A percentile compares a stretch with the other conserved stretches of the same genome.
phyloP scores from a whole-genome alignment of 2,797 vertebrate species.

The Sebastes alutus region DNA sequence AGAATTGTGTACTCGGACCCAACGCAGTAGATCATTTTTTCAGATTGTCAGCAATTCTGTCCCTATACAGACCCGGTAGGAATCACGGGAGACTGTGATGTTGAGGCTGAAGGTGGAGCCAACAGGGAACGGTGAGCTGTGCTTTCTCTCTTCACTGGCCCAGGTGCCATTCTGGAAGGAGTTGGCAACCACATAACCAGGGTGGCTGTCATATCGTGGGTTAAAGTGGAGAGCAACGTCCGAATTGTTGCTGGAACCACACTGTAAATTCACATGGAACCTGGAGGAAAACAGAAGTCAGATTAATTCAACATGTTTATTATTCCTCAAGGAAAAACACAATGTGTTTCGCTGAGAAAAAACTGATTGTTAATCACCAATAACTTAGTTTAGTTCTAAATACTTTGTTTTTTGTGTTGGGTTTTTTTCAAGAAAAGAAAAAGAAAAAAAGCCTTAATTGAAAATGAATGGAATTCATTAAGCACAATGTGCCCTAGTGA shows the following conservation, averaged over 20 bases:
- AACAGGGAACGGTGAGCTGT: slow-evolving; percentile 36
- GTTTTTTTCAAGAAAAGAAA: too few relatives aligned
- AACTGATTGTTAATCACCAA: too few relatives aligned
- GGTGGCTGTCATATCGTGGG: slow-evolving; percentile 72
- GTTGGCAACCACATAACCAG: slow-evolving; percentile 75
- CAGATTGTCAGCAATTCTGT: too few relatives aligned
- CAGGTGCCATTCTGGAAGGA: slow-evolving; percentile 54
- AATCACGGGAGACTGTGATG: slow-evolving; percentile 58
- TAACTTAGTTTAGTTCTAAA: too few relatives aligned
- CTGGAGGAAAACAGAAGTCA: slow-evolving; percentile 41
- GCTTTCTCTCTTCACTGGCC: slow-evolving; percentile 76
- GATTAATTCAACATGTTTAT: too few relatives aligned
- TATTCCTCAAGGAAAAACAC: too few relatives aligned
- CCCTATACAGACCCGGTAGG: slow-evolving; percentile 66
- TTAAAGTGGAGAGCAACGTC: slow-evolving; percentile 82
- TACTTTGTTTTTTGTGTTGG: rapidly evolving
- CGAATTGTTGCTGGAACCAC: slow-evolving; percentile 57
- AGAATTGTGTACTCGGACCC: too few relatives aligned
- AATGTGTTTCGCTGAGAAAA: too few relatives aligned
- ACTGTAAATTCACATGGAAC: slow-evolving; percentile 81
- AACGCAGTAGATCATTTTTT: too few relatives aligned
- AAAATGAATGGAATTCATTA: background rate
- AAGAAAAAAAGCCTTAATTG: too few relatives aligned
- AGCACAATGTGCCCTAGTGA: background rate
- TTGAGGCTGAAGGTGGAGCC: slow-evolving; percentile 60